phyloP scores from a whole-genome alignment of 2,797 vertebrate genomes.

The Spheniscus humboldti region DNA sequence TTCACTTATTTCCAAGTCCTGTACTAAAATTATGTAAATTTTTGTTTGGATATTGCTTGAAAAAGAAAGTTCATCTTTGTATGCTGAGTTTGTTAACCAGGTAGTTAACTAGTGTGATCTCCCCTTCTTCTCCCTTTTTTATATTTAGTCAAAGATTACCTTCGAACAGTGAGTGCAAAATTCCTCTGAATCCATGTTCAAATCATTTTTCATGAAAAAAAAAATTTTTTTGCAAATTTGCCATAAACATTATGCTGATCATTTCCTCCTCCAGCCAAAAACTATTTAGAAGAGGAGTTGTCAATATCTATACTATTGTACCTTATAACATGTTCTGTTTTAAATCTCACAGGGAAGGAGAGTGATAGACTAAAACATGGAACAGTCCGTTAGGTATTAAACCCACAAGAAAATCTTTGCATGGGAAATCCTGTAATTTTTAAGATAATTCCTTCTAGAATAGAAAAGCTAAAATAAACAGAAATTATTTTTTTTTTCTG shows the following conservation, averaged over 20 bases:
- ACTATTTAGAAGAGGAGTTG: background rate
- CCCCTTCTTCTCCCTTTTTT: no score
- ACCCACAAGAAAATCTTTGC: background rate
- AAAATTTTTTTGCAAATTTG: background rate
- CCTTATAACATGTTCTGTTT: background rate
- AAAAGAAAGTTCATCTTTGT: background rate
- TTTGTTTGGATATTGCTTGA: background rate
- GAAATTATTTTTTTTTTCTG: background rate
- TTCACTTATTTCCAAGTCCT: background rate
- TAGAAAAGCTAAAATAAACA: background rate
- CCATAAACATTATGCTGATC: background rate
- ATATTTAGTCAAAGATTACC: background rate
- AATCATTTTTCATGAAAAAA: background rate
- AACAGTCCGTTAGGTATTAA: background rate
- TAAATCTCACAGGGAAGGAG: background rate
- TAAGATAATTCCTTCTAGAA: background rate
- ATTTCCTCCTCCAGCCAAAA: background rate
- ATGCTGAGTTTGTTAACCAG: background rate
- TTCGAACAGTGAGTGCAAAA: background rate
- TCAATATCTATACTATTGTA: background rate
- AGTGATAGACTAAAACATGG: background rate
- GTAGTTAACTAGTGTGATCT: background rate
- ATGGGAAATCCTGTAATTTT: background rate
- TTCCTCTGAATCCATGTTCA: background rate
- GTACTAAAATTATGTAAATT: background rate